Base-by-base conservation (phyloP, 2,888 invertebrate species). In the Drosophila anomelani region DNA sequence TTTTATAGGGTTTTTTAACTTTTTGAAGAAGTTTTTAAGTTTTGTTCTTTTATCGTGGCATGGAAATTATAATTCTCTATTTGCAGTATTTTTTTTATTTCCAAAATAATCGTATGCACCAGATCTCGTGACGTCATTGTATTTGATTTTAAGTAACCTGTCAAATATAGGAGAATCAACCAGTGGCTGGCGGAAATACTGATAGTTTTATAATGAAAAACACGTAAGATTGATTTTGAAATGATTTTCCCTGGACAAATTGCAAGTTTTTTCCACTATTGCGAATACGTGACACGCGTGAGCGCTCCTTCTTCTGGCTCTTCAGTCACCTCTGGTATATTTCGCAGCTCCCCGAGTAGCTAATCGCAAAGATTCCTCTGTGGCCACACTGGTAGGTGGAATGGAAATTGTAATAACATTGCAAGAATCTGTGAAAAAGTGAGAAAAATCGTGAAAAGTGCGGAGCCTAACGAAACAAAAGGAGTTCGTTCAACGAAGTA, bases 391-490 rank as follows among this genome's bases (percentile, higher is more conserved):
- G 17, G 20, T 13, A 47, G 39, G 56, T 20, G 8, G 29, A 23
- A 60, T 67, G 70, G 71, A 63, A 80, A 53, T 53, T 53, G 81
- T 80, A 83, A 78, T 83, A 53, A 71, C 60, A 54, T 71, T 60
- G 69, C 60, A n/a, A 71, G 72, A 55, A 23, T 36, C 51, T 53
- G 47, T 47, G 55, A 71, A 85, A 82, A 83, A 75, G 72, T 76
- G 57, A 73, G 73, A 67, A 67, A 75, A 87, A 55, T 26, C 47
- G 41, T 26, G 20, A 55, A 62, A 82, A 71, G 55, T 55, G n/a
- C 23, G n/a, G n/a, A 73, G 32, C 49, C 38, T 9, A 41, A 47
- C 26, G 29, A 20, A 49, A 17, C 38, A 36, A 17, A 63, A 36
- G 47, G 13, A 12, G 6, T 55, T 54, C 8, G 44, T 36, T 58